A percentile compares a stretch with the other conserved stretches of the same genome.
phyloP scores from a whole-genome alignment of 2,113 vertebrate species.

The Oncorhynchus kisutch region DNA sequence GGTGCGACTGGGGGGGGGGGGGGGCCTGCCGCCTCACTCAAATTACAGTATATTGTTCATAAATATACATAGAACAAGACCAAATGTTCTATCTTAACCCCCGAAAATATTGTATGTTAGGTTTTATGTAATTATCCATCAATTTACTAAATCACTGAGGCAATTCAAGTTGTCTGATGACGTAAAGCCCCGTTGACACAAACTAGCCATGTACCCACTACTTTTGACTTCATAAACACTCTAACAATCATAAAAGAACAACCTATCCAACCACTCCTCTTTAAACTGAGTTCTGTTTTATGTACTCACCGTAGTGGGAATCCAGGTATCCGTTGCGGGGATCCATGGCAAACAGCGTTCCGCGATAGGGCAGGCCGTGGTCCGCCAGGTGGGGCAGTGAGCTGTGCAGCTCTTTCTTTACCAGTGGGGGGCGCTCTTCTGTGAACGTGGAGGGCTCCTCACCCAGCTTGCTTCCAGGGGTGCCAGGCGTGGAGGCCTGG shows the following conservation, averaged over 20 bases:
- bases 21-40: background rate
- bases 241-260: background rate
- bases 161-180: too few relatives aligned
- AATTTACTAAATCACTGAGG: too few relatives aligned
- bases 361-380: constrained; percentile 87
- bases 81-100: too few relatives aligned
- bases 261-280: too few relatives aligned
- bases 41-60: background rate
- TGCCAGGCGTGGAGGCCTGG: constrained; percentile 77
- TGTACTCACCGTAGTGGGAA: constrained; percentile 89
- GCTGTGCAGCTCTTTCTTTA: constrained; percentile 95
- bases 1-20: constrained; percentile 9
- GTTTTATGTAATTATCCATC: too few relatives aligned
- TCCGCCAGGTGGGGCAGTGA: constrained; percentile 89
- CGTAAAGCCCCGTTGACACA: too few relatives aligned
- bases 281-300: too few relatives aligned
- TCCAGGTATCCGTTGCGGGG: constrained; percentile 94
- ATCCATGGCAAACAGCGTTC: constrained; percentile 92
- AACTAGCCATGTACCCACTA: too few relatives aligned
- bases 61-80: background rate
- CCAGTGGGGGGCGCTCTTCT: constrained; percentile 88
- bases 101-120: too few relatives aligned
- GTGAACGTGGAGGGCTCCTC: constrained; percentile 96
- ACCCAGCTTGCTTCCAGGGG: constrained; percentile 80
- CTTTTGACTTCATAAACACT: too few relatives aligned